A percentile compares a stretch with the other conserved stretches of the same genome.
Evolutionary conservation across 2,888 invertebrate genomes (phyloP).

Genomic region (Troides oblongomaculatus): DNA sequence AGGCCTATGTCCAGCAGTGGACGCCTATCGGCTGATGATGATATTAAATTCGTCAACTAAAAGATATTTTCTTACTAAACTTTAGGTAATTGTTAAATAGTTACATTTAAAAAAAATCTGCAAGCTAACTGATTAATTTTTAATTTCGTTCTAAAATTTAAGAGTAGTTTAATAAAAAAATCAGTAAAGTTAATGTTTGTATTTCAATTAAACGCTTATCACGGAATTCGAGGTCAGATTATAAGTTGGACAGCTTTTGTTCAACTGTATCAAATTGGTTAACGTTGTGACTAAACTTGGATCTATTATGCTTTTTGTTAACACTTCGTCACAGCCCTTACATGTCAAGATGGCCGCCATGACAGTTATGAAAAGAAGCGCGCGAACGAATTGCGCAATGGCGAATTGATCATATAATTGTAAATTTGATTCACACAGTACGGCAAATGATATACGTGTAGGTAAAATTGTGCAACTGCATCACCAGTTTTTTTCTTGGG

Average conservation of each 20-base stretch:
- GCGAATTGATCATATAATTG: constrained; percentile 36
- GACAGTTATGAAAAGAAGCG: constrained; percentile 25
- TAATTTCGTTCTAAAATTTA: too few species aligned
- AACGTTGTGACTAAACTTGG: constrained; percentile 12
- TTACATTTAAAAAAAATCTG: too few species aligned
- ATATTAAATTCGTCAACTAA: too few species aligned
- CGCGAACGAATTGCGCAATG: constrained; percentile 29
- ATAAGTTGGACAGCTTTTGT: not conserved
- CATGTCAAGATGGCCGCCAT: constrained; percentile 27
- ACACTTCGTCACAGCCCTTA: constrained; percentile 22
- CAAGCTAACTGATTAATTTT: too few species aligned
- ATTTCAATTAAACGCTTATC: constrained; percentile 21
- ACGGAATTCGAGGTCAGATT: constrained; percentile 14
- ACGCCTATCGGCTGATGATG: too few species aligned
- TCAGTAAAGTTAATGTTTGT: not conserved
- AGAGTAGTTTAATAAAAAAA: too few species aligned
- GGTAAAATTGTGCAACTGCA: constrained; percentile 32
- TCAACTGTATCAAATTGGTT: constrained; percentile 11
- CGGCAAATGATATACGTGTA: constrained; percentile 39
- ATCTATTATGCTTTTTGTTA: constrained; percentile 15
- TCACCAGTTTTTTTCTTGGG: not conserved
- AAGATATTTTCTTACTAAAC: too few species aligned
- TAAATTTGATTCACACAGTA: constrained; percentile 49
- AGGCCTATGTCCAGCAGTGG: too few species aligned
- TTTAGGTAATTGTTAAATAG: too few species aligned